Evolutionary conservation across 2,888 invertebrate species (phyloP), one percentile per base, ranked within the genome.

Genomic region (Mimas tiliae): DNA sequence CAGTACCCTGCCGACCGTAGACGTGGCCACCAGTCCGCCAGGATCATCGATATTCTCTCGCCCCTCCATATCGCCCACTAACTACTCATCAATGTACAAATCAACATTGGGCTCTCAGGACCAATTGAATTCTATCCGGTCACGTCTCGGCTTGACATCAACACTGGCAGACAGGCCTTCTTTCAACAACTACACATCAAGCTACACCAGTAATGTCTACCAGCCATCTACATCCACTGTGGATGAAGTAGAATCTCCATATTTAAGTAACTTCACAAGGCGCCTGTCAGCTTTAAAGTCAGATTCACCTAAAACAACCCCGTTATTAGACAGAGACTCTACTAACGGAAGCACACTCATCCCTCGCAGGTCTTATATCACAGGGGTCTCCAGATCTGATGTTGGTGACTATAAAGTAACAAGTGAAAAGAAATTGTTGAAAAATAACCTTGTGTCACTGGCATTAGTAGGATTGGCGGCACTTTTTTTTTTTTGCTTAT

Each of bases 211-310:
- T 42, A 63, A 19, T 16, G 38, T 53, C 38, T 63, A 88, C 67
- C 90, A 87, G 68, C 89, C 89, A 1, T 84, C 89, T 27, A 88
- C 87, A 47, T 86, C 92, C 3, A 86, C 88, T 55, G 86, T 89
- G 65, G 92, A 94, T 74, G 94, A 94, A 81, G 94, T 94, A 69
- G 95, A 96, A 80, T 95, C 96, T 74, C 96, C 96, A 65, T 96
- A 95, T 84, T 88, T 96, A 77, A 96, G 96, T 77, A 96, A 95
- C 78, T 96, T 96, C 74, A 96, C 96, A 0, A 92, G 95, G 68
- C 94, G 96, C 68, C 83, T 96, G 68, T 94, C 95, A 14, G 69
- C 93, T 7, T 76, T 93, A 3, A 92, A 93, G 70, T 76, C 93
- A 0, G 93, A 93, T n/a, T 82, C 84, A 3, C 75, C 85, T 3